Conservation (phyloP, 2,113 vertebrate genomes). For the Mus musculus region DNA sequence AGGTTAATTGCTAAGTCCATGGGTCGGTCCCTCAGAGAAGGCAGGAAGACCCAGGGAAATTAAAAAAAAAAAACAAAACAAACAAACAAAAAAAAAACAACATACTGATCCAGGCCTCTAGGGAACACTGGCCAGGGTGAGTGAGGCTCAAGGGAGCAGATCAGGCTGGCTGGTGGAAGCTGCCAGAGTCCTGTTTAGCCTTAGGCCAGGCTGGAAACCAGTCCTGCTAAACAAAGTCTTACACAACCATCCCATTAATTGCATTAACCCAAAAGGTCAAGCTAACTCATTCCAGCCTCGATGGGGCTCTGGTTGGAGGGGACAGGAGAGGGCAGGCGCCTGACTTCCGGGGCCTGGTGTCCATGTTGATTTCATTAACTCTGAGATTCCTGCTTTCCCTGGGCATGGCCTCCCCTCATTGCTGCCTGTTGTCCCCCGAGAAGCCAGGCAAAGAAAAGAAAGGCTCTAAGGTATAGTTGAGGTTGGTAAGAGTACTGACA, state of each 20-base stretch:
- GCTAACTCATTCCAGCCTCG: slow-evolving; percentile 43
- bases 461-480: not conserved
- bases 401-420: not conserved
- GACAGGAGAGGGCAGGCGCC: not conserved
- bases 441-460: not conserved
- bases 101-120: not conserved
- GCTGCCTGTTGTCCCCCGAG: not conserved
- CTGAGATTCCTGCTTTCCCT: not conserved
- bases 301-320: not conserved
- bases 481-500: not conserved
- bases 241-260: slow-evolving; percentile 17
- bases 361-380: slow-evolving; percentile 49
- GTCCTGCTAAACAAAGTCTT: slow-evolving; percentile 20
- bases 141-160: not conserved
- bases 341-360: not conserved
- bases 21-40: not conserved
- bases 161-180: not conserved
- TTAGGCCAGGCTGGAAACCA: slow-evolving; percentile 29
- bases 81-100: not conserved
- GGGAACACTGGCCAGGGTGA: not conserved
- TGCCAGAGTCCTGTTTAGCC: not conserved
- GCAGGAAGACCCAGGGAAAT: not conserved
- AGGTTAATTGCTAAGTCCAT: not conserved
- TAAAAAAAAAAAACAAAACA: too few relatives aligned
- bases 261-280: not conserved